Base-by-base conservation (phyloP, 2,113 vertebrate genomes). In the Oostethus manadensis region DNA sequence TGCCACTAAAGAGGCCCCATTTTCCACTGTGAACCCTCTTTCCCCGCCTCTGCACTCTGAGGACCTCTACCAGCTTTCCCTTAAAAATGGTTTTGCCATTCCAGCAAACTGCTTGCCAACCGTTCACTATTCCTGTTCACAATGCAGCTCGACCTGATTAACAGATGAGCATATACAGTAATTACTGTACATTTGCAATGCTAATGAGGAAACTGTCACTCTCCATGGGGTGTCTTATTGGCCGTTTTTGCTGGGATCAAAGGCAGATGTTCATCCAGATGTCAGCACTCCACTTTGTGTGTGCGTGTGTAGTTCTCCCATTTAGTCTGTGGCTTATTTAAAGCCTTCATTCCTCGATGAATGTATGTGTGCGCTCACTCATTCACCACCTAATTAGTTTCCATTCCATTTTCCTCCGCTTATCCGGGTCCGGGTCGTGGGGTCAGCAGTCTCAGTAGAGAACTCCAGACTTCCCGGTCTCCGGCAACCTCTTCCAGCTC, bases 181-280 rank as follows among this genome's bases (percentile, higher is more conserved):
- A 46, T 46, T 46, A 18, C 17, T 1, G n/a, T 9, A 48, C 14
- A 42, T 42, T 6, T 42, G 38, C 38, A 42, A 40, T 13, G 18
- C 9, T 47, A 18, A 18, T 47, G n/a, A 20, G n/a, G 18, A 21
- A 11, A 20, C 10, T 42, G 38, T 60, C 9, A 51, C 20, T 14
- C 45, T 51, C 50, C 44, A n/a, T 51, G 40, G 33, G 53, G 29
- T 63, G 58, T 54, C 26, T 59, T 48, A 13, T 21, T 48, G 18
- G 56, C 63, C 56, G 38, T 45, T 44, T 43, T 61, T 50, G 44
- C 57, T 11, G 35, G 10, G 17, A 53, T 66, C 13, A 49, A 43
- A 57, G 58, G 58, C 66, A 74, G 72, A 58, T 70, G 66, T 66
- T 62, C 2, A 0, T 44, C 62, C 66, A 74, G 71, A 69, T 74